Evolutionary conservation across 2,113 vertebrate species (phyloP), one percentile per base, ranked within the genome.

Genomic region (Dicaeum eximium): DNA sequence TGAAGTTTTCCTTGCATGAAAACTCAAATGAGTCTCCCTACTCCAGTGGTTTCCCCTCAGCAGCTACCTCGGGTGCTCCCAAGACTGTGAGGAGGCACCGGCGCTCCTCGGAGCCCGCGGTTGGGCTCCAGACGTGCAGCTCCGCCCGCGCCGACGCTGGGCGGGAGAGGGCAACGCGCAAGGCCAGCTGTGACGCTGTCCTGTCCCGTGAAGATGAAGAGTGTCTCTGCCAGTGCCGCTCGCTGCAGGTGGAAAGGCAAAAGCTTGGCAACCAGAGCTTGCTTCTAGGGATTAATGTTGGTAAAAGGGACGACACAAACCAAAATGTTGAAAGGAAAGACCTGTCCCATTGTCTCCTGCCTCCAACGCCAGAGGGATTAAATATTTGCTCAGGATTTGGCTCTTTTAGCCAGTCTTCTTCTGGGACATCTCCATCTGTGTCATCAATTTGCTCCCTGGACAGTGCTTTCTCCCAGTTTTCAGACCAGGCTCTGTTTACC

Each of bases 381-480:
- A 98, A 91, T 85, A 93, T 97, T 78, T 97, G 97, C 95, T 98
- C 98, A 61, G 98, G 98, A 60, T 98, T 98, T 74, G 98, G 98
- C 95, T 99, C 97, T 72, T 99, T 98, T 64, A 99, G 98, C 69
- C 96, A 98, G n/a, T 99, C 99, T 30, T 99, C 99, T 40, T 98
- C 98, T 1, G 98, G 98, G 5, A 99, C 98, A 0, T 99, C 99
- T 11, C 98, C 98, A 1, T 99, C 99, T 2, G 98, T 98, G 88
- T 99, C 98, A 0, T 99, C 99, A 0, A 97, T 99, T 95, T 99
- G 99, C 96, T 99, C 99, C 33, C 95, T 98, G 91, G 98, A 99
- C 97, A 99, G 98, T 47, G 98, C 98, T 95, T 99, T 99, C 93
- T 99, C 98, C n/a, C 98, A 99, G 94, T 99, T 98, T 97, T 99